Base-by-base conservation (phyloP, 1,140 invertebrate genomes). In the Pararge aegeria region DNA sequence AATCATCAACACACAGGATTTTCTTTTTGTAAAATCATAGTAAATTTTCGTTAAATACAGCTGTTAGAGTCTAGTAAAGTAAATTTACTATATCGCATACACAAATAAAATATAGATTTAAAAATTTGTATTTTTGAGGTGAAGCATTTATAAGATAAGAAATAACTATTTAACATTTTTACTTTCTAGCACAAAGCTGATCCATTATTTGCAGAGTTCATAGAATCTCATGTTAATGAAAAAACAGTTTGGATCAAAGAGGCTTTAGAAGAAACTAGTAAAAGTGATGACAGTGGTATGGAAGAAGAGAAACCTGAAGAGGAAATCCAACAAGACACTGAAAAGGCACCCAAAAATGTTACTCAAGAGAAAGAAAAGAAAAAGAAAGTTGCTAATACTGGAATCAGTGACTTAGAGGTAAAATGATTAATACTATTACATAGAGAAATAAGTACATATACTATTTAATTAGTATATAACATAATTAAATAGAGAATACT, bases 161-260 rank as follows among this genome's bases (percentile, higher is more conserved):
- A n/a, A n/a, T n/a, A 30, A 30, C 18, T 20, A 38, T 48, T 37
- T 34, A 10, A 44, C 1, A 12, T 55, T 40, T 13, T 55, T 60
- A 9, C 9, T 59, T 68, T 92, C 77, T 78, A 96, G 93, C 93
- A 97, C 68, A 95, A 96, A 90, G 93, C 96, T 91, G 97, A 98
- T 92, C 95, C 96, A 19, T 83, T 96, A 55, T 98, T 98, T 90
- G 87, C 92, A 64, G 97, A 98, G 85, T 99, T 97, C 90, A 88
- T 98, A 70, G 93, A 96, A 89, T 92, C 93, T 44, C 96, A 98
- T 87, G 80, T 92, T 61, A 91, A 86, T 78, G 90, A 89, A 29
- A 92, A 92, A 87, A 92, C 91, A 51, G 66, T 93, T 5, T 96
- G 95, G 95, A 92, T 91, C 29, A 95, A 96, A 86, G 94, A 96